Conservation (phyloP, 2,888 invertebrate genomes). For the Nomada fucata region DNA sequence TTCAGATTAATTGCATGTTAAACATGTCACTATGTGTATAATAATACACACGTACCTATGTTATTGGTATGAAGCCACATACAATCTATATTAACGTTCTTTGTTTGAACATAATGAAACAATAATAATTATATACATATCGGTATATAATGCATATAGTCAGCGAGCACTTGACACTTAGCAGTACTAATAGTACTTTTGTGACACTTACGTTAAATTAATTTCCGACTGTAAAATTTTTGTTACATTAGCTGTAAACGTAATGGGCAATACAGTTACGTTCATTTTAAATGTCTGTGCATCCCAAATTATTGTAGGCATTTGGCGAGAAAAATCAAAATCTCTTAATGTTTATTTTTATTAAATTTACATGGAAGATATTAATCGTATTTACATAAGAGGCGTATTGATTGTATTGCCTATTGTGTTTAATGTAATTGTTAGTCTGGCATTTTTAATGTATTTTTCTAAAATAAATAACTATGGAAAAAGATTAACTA, state of each 20-base stretch:
- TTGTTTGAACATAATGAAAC: slow-evolving; percentile 80
- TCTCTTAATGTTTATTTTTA: not conserved
- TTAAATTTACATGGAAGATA: not conserved
- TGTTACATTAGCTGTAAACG: slow-evolving; percentile 52
- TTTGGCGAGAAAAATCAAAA: slow-evolving; percentile 2
- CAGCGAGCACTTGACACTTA: slow-evolving; percentile 77
- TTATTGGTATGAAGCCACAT: slow-evolving; percentile 81
- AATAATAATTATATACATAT: slow-evolving; percentile 81
- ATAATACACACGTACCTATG: slow-evolving; percentile 81
- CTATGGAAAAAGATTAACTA: slow-evolving; percentile 46
- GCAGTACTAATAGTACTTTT: slow-evolving; percentile 68
- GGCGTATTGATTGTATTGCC: slow-evolving; percentile 41
- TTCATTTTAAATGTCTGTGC: not conserved
- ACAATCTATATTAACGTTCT: slow-evolving; percentile 80
- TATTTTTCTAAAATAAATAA: slow-evolving; percentile 67
- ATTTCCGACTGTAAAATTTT: slow-evolving; percentile 57
- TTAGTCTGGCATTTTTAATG: slow-evolving; percentile 64
- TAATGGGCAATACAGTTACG: slow-evolving; percentile 47
- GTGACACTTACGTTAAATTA: slow-evolving; percentile 52
- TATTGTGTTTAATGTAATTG: slow-evolving; percentile 53
- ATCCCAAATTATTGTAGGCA: not conserved
- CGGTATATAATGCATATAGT: slow-evolving; percentile 80
- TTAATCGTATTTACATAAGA: slow-evolving; percentile 1
- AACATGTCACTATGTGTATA: slow-evolving; percentile 83
- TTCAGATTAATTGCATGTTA: slow-evolving; percentile 84